Base-by-base conservation (phyloP, 1,140 invertebrate genomes). In the Parapsyche elsis region DNA sequence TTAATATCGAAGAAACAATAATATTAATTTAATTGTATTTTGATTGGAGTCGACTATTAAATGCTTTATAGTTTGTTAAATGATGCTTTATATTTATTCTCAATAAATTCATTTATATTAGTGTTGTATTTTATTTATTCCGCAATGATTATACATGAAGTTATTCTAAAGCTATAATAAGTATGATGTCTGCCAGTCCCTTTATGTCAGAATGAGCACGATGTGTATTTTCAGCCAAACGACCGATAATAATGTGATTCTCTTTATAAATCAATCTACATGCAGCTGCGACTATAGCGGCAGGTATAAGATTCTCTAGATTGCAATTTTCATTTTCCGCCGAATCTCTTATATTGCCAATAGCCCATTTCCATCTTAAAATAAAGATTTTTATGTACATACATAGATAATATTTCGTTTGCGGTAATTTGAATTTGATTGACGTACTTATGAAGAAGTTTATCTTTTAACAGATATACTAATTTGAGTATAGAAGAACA, bases 401-500 rank as follows among this genome's bases (percentile, higher is more conserved):
- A n/a, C n/a, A n/a, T n/a, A n/a, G 59, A 38, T 71, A 10, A 38
- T 44, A 19, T 7, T 14, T n/a, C 21, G 9, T 1, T 7, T 49
- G 2, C 12, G 23, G 4, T 16, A 38, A 14, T 44, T 49, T 19
- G 0, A 71, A 23, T 49, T 23, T 38, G 24, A 38, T 19, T 0
- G 49, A 70, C 57, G 9, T 61, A 82, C 81, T 67, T 82, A 10
- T 67, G 64, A n/a, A 23, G 46, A 5, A 82, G 16, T 26, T 70
- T 5, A 23, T 79, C 23, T 21, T 83, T 53, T 44, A 79, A 30
- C 9, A 83, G 57, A 57, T 83, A 80, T 1, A 46, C 19, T 16
- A 83, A 21, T 77, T 78, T 80, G 0, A 83, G 59, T 9, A 77
- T 67, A 0, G 53, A 76, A 14, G 75, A 71, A 61, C 81, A 76